Evolutionary conservation across 2,797 vertebrate species (phyloP).

Genomic region (Oceanodroma leucorhoa): DNA sequence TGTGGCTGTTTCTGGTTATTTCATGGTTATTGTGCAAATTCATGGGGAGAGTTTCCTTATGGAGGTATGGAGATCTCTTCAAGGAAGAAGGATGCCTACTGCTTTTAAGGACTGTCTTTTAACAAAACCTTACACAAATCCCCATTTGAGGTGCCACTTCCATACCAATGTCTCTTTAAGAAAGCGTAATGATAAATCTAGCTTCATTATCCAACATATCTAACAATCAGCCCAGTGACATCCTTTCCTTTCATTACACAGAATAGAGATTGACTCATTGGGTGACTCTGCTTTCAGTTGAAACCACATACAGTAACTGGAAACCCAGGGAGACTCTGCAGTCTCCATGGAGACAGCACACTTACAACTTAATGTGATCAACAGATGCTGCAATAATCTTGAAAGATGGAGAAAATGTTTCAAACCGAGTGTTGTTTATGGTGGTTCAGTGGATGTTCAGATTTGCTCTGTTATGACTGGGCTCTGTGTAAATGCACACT

Average conservation of each 20-base stretch:
- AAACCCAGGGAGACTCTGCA: slow-evolving; percentile 18
- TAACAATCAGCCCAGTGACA: not conserved
- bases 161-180: not conserved
- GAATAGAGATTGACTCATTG: not conserved
- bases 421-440: slow-evolving; percentile 13
- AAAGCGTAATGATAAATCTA: not conserved
- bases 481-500: not conserved
- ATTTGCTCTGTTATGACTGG: slow-evolving; percentile 30
- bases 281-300: slow-evolving; percentile 23
- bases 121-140: not conserved
- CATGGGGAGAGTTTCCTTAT: not conserved
- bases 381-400: slow-evolving; percentile 63
- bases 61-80: not conserved
- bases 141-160: not conserved
- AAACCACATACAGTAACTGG: slow-evolving; percentile 35
- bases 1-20: not conserved
- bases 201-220: not conserved
- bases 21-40: not conserved
- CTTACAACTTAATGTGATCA: slow-evolving; percentile 59
- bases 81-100: not conserved
- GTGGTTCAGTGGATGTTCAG: not conserved
- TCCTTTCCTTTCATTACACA: not conserved
- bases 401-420: slow-evolving; percentile 55
- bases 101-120: not conserved
- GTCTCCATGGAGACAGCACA: slow-evolving; percentile 73